Conservation (phyloP, 2,797 vertebrate species). For the Squalus acanthias region DNA sequence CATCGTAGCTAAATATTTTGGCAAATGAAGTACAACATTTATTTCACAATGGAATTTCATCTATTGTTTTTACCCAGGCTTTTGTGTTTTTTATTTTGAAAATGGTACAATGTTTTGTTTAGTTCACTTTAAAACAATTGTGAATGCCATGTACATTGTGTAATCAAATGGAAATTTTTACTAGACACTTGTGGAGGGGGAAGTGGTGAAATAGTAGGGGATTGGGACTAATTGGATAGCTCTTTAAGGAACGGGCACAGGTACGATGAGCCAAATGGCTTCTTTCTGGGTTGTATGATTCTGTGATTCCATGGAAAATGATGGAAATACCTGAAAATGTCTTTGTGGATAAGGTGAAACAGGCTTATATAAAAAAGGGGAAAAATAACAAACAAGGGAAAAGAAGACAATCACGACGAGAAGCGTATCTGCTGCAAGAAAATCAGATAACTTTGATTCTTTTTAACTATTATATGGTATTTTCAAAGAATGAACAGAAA, state of each 20-base stretch:
- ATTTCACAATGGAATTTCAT: not conserved
- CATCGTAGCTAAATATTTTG: not conserved
- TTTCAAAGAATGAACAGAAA: not conserved
- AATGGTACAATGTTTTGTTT: not conserved
- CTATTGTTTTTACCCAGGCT: not conserved
- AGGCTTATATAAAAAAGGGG: not conserved
- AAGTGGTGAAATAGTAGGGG: not conserved
- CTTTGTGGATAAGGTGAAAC: not conserved
- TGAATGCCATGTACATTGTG: no score
- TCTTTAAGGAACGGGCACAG: not conserved
- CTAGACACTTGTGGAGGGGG: no score
- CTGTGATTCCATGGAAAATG: not conserved
- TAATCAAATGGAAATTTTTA: not conserved
- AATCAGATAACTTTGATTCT: not conserved
- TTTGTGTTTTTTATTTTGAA: not conserved
- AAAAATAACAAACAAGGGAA: not conserved
- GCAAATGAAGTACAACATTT: not conserved
- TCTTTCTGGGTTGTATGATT: not conserved
- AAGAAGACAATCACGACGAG: not conserved
- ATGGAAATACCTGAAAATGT: not conserved
- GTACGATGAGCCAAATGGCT: not conserved
- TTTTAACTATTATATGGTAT: no score
- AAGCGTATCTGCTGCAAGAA: not conserved
- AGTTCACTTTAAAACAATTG: no score
- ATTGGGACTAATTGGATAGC: not conserved